Evolutionary conservation across 53 echinoderm and acorn worm genomes (phyloP).

Genomic region (Holothuria scabra): DNA sequence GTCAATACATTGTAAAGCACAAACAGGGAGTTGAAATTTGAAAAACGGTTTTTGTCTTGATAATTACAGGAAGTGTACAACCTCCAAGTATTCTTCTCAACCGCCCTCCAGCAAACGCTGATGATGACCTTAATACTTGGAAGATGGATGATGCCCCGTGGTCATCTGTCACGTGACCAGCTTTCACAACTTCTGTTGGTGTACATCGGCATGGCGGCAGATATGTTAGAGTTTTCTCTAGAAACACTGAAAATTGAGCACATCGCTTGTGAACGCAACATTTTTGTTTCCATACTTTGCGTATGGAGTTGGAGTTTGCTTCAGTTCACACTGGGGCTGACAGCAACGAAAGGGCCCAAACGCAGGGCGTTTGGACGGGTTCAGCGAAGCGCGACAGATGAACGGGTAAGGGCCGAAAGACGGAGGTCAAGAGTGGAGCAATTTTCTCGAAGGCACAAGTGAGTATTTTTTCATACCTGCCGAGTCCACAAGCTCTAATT

Average conservation of each 20-base stretch:
- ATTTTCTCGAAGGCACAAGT: conserved; percentile 36
- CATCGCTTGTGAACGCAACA: conserved; percentile 66
- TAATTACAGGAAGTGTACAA: conserved; percentile 63
- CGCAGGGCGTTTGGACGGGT: conserved; percentile 69
- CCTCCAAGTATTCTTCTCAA: conserved; percentile 63
- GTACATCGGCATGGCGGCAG: conserved; percentile 99
- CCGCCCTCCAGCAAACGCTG: conserved; percentile 83
- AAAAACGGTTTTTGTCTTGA: not conserved
- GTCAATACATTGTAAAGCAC: too few relatives aligned
- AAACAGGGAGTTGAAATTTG: too few relatives aligned
- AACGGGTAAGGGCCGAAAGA: conserved; percentile 19
- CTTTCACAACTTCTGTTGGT: conserved; percentile 91
- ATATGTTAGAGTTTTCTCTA: conserved; percentile 90
- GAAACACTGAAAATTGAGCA: conserved; percentile 77
- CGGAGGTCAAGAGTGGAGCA: conserved; percentile 22
- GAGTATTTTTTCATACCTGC: not conserved
- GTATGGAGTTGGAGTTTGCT: conserved; percentile 91
- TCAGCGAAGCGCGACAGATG: conserved; percentile 47
- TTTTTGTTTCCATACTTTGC: conserved; percentile 70
- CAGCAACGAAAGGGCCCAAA: conserved; percentile 81
- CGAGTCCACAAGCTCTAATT: too few relatives aligned
- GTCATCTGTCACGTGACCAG: conserved; percentile 90
- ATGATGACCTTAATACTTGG: conserved; percentile 88
- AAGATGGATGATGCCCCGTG: conserved; percentile 87
- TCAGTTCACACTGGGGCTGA: conserved; percentile 88